Evolutionary conservation across 2,113 vertebrate species (phyloP).

Genomic region (Syrrhaptes paradoxus): DNA sequence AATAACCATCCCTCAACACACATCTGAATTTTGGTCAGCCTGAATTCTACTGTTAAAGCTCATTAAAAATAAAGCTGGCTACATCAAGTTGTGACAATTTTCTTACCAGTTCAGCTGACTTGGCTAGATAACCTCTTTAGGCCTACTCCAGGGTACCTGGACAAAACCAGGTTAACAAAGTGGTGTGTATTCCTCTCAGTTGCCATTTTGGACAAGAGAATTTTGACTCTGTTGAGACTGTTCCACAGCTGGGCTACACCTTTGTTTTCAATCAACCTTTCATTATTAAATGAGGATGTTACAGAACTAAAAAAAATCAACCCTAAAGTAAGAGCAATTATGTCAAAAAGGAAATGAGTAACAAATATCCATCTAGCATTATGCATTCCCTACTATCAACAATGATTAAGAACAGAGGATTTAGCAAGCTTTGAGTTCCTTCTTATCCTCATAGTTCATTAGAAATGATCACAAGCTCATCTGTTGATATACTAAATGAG

Average conservation of each 20-base stretch:
- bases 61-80: background rate
- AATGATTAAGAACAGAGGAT: background rate
- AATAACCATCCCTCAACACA: background rate
- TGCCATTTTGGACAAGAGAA: background rate
- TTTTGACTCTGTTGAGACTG: background rate
- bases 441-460: background rate
- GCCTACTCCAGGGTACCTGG: background rate
- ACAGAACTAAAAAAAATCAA: background rate
- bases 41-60: background rate
- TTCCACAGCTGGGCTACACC: background rate
- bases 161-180: background rate
- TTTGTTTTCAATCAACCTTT: accelerated
- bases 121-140: background rate
- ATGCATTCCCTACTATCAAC: background rate
- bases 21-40: background rate
- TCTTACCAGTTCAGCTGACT: background rate
- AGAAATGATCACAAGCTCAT: background rate
- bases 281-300: background rate
- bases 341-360: background rate
- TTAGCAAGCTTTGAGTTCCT: background rate
- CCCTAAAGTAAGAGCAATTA: background rate
- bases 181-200: background rate
- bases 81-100: background rate
- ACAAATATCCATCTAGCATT: background rate
- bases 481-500: background rate